Percentiles rank a stretch among this genome's conserved stretches.
phyloP scores from a whole-genome alignment of 2,113 vertebrate genomes.

The Oreochromis spilurus region DNA sequence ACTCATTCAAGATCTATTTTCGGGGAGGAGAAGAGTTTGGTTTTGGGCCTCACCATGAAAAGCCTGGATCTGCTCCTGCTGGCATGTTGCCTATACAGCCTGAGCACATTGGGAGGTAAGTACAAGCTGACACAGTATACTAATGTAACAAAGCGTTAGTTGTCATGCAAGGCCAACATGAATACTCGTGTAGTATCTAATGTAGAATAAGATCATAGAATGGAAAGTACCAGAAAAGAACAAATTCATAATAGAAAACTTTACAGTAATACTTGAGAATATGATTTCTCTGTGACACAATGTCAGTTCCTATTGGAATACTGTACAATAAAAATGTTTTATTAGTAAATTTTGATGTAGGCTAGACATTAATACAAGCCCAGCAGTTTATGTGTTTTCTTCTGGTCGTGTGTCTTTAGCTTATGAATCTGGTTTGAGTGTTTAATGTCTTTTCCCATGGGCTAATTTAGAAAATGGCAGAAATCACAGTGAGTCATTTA shows the following conservation, averaged over 20 bases:
- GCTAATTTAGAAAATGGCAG: background rate
- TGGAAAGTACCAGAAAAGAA: background rate
- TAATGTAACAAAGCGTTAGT: background rate
- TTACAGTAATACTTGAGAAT: background rate
- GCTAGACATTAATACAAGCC: background rate
- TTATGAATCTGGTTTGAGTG: background rate
- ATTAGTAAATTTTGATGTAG: accelerated
- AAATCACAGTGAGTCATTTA: background rate
- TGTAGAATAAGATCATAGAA: background rate
- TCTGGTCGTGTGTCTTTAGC: background rate
- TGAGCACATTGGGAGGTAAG: constrained; percentile 68
- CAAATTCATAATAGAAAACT: background rate
- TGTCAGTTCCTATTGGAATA: background rate
- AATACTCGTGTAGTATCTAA: background rate
- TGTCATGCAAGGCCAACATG: background rate
- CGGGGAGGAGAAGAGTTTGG: background rate
- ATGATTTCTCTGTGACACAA: background rate
- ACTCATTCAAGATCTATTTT: background rate
- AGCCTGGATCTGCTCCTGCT: constrained; percentile 45
- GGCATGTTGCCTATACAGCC: constrained; percentile 48
- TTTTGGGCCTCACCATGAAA: constrained; percentile 49
- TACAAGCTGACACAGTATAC: background rate
- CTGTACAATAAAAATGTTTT: background rate
- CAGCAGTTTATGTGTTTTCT: background rate
- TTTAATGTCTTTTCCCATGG: background rate